A percentile compares a stretch with the other conserved stretches of the same genome.
phyloP scores from a whole-genome alignment of 2,888 invertebrate genomes.

The Nasonovia ribisnigri region DNA sequence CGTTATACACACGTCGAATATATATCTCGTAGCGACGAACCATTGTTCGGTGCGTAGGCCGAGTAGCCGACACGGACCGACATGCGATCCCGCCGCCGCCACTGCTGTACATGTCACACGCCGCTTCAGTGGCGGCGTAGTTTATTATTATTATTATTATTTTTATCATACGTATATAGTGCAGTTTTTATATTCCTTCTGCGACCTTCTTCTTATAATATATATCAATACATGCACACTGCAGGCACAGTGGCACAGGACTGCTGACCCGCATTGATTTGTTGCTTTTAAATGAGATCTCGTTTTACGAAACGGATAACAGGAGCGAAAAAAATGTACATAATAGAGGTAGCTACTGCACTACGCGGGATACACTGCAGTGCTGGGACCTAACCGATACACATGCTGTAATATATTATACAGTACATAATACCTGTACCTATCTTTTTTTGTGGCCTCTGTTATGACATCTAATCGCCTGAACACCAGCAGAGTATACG shows the following conservation, averaged over 20 bases:
- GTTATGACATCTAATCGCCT: neutral
- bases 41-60: slow-evolving; percentile 63
- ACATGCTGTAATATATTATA: too few species aligned
- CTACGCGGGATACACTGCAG: neutral
- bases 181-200: neutral
- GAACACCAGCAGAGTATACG: neutral
- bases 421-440: neutral
- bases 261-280: slow-evolving; percentile 56
- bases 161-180: neutral
- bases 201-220: neutral
- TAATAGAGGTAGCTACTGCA: slow-evolving; percentile 10
- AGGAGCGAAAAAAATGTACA: neutral
- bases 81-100: slow-evolving; percentile 60
- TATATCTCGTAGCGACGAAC: neutral
- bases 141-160: neutral
- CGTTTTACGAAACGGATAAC: slow-evolving; percentile 30
- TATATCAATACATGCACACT: neutral
- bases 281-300: slow-evolving; percentile 59
- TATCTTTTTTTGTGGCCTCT: neutral
- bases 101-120: slow-evolving; percentile 36
- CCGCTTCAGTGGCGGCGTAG: neutral
- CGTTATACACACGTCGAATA: slow-evolving; percentile 14
- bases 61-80: slow-evolving; percentile 59
- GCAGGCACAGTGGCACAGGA: neutral
- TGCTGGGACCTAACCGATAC: neutral